Evolutionary conservation across 2,888 invertebrate genomes (phyloP).

Genomic region (Lepas anatifera): DNA sequence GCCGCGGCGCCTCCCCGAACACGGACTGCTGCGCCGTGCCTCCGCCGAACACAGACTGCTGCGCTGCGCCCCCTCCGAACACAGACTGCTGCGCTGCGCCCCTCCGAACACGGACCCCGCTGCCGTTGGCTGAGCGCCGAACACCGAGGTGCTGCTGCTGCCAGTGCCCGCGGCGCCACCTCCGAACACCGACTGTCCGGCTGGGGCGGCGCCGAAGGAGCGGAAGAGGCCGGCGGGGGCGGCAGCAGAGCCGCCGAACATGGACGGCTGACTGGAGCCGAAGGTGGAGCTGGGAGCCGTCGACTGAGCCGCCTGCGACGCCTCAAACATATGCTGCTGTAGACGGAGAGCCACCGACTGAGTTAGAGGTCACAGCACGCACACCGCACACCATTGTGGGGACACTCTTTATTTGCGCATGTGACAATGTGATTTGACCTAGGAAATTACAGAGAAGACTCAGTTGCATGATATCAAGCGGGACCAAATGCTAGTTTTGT

Average conservation of each 20-base stretch:
- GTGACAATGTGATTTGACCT: neutral
- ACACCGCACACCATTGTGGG: no score
- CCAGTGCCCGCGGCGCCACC: neutral
- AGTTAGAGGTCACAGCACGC: neutral
- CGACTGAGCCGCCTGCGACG: neutral
- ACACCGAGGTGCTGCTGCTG: neutral
- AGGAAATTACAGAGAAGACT: neutral
- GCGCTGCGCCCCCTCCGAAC: no score
- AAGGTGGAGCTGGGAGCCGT: neutral
- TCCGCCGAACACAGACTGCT: neutral
- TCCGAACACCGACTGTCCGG: neutral
- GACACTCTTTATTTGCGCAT: no score
- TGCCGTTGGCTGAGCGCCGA: neutral
- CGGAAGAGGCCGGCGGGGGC: neutral
- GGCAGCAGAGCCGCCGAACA: no score
- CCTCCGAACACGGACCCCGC: neutral
- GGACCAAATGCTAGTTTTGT: neutral
- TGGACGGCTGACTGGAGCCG: neutral
- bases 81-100: no score
- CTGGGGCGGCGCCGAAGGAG: neutral
- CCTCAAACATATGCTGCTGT: conserved; percentile 1
- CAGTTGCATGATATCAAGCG: neutral
- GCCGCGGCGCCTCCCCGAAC: neutral
- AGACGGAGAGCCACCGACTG: conserved; percentile 23
- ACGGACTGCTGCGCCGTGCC: neutral